Evolutionary conservation across 2,797 vertebrate species (phyloP), one percentile per base, ranked within the genome.

Genomic region (Halcyon badia): DNA sequence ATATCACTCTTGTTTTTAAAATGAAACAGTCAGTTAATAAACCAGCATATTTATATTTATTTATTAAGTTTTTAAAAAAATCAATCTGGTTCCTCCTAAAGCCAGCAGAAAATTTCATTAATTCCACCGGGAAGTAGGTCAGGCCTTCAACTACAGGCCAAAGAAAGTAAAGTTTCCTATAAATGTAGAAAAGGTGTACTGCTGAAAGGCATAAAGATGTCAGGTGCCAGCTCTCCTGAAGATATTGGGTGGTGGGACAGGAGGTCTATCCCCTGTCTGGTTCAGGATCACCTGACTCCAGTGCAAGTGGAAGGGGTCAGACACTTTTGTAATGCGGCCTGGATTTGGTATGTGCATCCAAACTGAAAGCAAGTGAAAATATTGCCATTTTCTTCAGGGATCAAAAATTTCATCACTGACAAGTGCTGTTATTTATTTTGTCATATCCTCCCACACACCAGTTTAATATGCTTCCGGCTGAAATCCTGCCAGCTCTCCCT

Each of bases 21-120:
- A 84, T 42, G 4, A 72, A 93, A 78, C 46, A 51, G 21, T 56
- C 39, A 44, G 54, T 92, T 97, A 94, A 91, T 75, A 77, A 92
- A 94, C 49, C 15, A 69, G n/a, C 5, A 42, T 42, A 17, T 24
- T 48, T 48, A 10, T 82, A 69, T 82, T 84, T 78, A 35, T 86
- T 68, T 77, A 77, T 75, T 68, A 85, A 12, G 28, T 75, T 94
- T 94, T 52, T 13, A 21, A 56, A 61, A 86, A 90, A 92, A 72
- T 83, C 72, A 69, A 39, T 44, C 28, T 62, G 16, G 20, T 49
- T 93, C 31, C 51, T 72, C 56, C 61, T 79, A 65, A 95, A 88
- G 35, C n/a, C 17, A 4, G 20, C 26, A 88, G 79, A 81, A 94
- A 88, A 85, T 31, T 30, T 62, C 46, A 81, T 65, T 65, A 44